Evolutionary conservation across 2,113 vertebrate species (phyloP).

Genomic region (Bombycilla garrulus): DNA sequence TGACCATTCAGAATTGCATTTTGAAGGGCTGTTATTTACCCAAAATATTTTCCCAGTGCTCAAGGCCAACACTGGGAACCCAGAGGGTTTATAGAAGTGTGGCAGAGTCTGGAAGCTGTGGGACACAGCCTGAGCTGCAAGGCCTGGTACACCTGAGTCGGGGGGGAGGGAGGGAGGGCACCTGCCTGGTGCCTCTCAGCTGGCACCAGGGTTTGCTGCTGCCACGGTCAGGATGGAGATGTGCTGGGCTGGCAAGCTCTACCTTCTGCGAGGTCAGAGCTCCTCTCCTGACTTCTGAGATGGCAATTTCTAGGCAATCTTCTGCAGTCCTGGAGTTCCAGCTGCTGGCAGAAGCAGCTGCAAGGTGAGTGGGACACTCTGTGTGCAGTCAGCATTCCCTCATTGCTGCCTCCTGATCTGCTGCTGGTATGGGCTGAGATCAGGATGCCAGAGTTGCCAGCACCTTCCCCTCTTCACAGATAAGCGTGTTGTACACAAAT

Average conservation of each 20-base stretch:
- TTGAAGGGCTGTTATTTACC: not conserved
- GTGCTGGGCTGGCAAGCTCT: not conserved
- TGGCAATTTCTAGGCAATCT: not conserved
- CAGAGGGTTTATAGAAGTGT: not conserved
- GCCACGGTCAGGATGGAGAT: not conserved
- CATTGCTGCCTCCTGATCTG: not conserved
- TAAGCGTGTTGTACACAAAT: not conserved
- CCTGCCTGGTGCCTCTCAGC: not conserved
- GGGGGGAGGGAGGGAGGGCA: not conserved
- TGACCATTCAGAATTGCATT: not conserved
- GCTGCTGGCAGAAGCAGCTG: not conserved
- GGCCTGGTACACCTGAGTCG: not conserved
- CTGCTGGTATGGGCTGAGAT: not conserved
- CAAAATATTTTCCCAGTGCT: not conserved
- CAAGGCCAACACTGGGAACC: no score
- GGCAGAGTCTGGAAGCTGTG: not conserved
- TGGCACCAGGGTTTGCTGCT: not conserved
- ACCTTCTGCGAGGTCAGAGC: not conserved
- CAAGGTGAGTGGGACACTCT: not conserved
- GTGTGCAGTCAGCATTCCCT: not conserved
- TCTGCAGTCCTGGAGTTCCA: not conserved
- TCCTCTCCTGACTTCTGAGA: not conserved
- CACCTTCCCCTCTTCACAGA: not conserved
- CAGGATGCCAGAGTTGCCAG: not conserved
- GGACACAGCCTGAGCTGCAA: rapidly evolving